These are phyloP conservation scores for Xestobium rufovillosum DNA, from an alignment of 2,888 invertebrate genomes.

Conservation along the genomic window DNA sequence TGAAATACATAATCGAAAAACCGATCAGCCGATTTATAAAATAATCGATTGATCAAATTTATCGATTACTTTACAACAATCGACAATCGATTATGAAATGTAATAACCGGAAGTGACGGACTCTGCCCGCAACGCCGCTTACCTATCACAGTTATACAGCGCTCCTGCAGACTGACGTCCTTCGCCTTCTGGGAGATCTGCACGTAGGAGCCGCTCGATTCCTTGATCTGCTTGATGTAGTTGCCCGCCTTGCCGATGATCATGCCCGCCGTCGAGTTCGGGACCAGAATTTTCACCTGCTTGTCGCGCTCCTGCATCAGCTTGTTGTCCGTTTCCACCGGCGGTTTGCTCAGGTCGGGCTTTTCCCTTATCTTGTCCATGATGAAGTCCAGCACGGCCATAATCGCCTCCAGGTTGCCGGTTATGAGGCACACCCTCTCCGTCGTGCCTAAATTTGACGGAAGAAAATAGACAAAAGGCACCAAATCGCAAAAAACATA, in stretches of 20 bases:
- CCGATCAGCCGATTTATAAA: too few relatives aligned
- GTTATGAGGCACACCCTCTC: conserved; percentile 92
- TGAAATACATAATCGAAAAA: too few relatives aligned
- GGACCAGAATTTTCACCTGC: conserved; percentile 93
- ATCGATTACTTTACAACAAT: too few relatives aligned
- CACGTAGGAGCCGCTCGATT: conserved; percentile 89
- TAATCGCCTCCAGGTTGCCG: conserved; percentile 82
- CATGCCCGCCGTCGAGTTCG: conserved; percentile 96
- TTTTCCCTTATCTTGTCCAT: conserved; percentile 95
- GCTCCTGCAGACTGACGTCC: conserved; percentile 84
- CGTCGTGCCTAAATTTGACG: conserved; percentile 76
- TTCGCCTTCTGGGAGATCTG: conserved; percentile 96
- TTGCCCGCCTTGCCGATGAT: conserved; percentile 95
- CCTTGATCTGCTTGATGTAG: conserved; percentile 93
- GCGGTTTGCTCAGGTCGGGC: conserved; percentile 78
- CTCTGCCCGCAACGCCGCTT: too few relatives aligned
- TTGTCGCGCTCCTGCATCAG: conserved; percentile 83
- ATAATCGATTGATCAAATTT: too few relatives aligned
- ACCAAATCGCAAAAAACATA: conserved; percentile 10
- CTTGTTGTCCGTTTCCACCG: conserved; percentile 71
- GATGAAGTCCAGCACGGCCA: conserved; percentile 87
- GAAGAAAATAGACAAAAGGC: conserved; percentile 13
- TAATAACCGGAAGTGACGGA: too few relatives aligned
- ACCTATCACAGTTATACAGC: conserved; percentile 92
- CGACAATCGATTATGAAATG: too few relatives aligned